Conservation (phyloP, 1,140 invertebrate species). For the Helicoverpa zea region DNA sequence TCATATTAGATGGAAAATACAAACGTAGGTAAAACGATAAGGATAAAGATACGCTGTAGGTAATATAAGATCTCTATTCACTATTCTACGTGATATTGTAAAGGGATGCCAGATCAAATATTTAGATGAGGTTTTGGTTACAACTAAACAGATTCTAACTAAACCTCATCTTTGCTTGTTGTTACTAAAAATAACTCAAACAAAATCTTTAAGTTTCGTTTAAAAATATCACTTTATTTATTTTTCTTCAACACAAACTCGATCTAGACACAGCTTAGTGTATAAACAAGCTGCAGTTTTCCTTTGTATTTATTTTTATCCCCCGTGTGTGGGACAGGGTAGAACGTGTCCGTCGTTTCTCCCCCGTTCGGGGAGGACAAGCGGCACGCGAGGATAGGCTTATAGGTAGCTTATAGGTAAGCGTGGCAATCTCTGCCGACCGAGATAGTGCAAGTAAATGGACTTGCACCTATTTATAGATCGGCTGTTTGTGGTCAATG, state of each 20-base stretch:
- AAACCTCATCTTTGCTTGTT: too few species aligned
- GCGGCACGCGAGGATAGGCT: conserved; percentile 16
- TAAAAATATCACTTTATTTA: too few species aligned
- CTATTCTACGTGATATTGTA: too few species aligned
- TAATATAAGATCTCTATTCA: too few species aligned
- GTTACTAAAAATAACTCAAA: too few species aligned
- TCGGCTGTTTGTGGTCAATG: not conserved
- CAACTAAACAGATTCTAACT: too few species aligned
- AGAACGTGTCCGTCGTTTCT: conserved; percentile 3
- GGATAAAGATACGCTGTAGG: too few species aligned
- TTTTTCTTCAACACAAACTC: too few species aligned
- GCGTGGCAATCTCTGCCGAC: conserved; percentile 15
- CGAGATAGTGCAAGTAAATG: conserved; percentile 13
- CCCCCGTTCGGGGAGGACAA: not conserved
- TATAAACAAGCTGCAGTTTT: not conserved
- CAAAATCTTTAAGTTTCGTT: too few species aligned
- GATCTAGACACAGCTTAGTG: not conserved
- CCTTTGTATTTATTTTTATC: conserved; percentile 20
- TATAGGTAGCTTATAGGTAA: conserved; percentile 26
- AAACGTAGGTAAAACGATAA: too few species aligned
- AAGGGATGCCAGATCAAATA: too few species aligned
- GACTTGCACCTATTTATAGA: not conserved
- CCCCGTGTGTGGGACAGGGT: not conserved
- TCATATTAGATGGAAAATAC: not conserved
- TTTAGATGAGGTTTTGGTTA: too few species aligned